These are phyloP conservation scores for Gila orcuttii DNA, from an alignment of 2,113 vertebrate species.

Conservation along the genomic window DNA sequence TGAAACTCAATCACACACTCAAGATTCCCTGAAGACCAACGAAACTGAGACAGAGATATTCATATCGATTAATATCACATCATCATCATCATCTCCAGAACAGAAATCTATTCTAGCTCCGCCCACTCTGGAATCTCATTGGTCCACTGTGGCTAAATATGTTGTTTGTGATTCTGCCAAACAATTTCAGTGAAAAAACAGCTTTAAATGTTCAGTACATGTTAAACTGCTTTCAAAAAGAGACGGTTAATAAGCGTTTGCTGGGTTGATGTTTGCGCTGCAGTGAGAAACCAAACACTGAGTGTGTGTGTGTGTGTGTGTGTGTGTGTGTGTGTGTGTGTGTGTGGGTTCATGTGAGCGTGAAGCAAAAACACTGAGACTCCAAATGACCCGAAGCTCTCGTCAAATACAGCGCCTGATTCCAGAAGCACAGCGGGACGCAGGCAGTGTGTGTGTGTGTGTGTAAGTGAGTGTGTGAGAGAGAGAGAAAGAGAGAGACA, in stretches of 20 bases:
- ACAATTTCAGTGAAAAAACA: not conserved
- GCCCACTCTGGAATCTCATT: not conserved
- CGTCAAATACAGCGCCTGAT: constrained; percentile 26
- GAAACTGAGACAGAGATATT: not conserved
- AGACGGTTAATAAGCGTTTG: no score
- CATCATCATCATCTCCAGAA: not conserved
- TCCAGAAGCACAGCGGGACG: constrained; percentile 1
- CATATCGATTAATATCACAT: not conserved
- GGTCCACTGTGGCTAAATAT: not conserved
- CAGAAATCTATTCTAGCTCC: not conserved
- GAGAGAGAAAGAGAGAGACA: no score
- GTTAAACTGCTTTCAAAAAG: no score
- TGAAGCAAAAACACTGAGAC: not conserved
- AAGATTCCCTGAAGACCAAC: no score
- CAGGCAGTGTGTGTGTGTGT: not conserved
- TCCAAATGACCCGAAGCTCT: not conserved
- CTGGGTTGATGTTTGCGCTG: not conserved
- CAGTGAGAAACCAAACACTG: constrained; percentile 5
- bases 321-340: not conserved
- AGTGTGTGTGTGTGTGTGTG: not conserved
- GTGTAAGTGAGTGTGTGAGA: no score
- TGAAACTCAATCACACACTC: constrained; percentile 46
- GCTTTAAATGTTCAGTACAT: no score
- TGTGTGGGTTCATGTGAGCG: not conserved
- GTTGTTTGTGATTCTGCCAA: not conserved